Evolutionary conservation across 2,797 vertebrate species (phyloP).

Genomic region (Pachyuromys duprasi): DNA sequence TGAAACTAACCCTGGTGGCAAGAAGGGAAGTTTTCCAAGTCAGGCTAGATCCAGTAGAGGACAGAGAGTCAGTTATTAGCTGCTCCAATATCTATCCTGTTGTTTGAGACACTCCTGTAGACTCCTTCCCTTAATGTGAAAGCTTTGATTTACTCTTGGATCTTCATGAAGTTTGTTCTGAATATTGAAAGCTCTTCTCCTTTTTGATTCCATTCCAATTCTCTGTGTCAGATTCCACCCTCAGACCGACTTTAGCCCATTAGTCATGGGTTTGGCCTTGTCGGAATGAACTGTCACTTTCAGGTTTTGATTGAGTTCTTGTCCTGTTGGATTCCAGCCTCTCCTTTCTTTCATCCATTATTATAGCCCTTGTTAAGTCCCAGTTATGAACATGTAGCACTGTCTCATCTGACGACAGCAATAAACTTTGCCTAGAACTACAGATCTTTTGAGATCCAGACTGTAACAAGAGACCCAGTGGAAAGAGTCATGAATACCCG

Average conservation of each 20-base stretch:
- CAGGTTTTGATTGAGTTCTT: neutral
- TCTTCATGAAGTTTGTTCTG: neutral
- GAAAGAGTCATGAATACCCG: no score
- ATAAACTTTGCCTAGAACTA: neutral
- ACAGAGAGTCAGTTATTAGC: neutral
- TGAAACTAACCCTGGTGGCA: neutral
- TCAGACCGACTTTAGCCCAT: neutral
- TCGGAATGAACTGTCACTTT: neutral
- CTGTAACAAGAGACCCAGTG: neutral
- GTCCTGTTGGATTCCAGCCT: neutral
- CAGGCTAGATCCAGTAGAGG: neutral
- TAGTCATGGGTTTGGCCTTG: neutral
- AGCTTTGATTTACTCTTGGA: neutral
- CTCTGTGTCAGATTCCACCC: neutral
- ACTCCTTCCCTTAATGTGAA: no score
- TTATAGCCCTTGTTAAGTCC: accelerated
- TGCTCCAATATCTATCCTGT: neutral
- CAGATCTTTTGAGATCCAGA: neutral
- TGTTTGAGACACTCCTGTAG: neutral
- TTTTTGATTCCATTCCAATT: neutral
- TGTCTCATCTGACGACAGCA: neutral
- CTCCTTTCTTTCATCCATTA: neutral
- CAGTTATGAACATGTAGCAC: neutral
- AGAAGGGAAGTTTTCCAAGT: neutral
- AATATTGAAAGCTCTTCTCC: neutral